Percentiles rank a stretch among this genome's conserved stretches.
Evolutionary conservation across 2,888 invertebrate genomes (phyloP).

Genomic region (Synanthedon tipuliformis): DNA sequence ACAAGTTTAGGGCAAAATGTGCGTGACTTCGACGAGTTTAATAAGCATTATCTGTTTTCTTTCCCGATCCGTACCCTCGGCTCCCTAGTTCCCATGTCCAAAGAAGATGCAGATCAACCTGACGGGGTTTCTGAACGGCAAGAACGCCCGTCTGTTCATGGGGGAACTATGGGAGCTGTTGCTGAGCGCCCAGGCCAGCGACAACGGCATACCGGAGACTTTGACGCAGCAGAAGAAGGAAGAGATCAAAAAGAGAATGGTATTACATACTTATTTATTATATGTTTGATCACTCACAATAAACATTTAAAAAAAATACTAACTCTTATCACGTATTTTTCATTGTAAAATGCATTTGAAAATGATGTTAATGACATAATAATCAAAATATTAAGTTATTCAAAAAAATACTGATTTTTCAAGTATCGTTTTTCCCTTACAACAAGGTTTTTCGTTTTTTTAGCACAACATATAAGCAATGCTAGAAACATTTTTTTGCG

Average conservation of each 20-base stretch:
- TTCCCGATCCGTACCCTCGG: constrained; percentile 50
- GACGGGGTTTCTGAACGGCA: constrained; percentile 98
- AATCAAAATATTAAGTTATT: too few relatives aligned
- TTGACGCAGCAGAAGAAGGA: constrained; percentile 97
- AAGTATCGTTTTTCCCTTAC: too few relatives aligned
- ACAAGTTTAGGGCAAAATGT: constrained; percentile 12
- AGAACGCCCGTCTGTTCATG: constrained; percentile 97
- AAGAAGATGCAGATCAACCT: constrained; percentile 99
- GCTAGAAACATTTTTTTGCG: too few relatives aligned
- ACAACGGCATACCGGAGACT: constrained; percentile 94
- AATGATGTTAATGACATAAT: too few relatives aligned
- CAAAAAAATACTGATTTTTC: too few relatives aligned
- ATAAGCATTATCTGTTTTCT: constrained; percentile 42
- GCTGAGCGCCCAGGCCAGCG: constrained; percentile 94
- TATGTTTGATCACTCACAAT: too few relatives aligned
- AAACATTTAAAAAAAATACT: too few relatives aligned
- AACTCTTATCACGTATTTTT: too few relatives aligned
- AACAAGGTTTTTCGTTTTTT: too few relatives aligned
- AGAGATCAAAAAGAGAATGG: constrained; percentile 91
- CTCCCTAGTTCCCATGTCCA: constrained; percentile 90
- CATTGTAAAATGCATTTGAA: too few relatives aligned
- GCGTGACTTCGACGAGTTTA: constrained; percentile 17
- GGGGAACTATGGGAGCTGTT: constrained; percentile 96
- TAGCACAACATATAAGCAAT: too few relatives aligned
- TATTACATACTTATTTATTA: constrained; percentile 31